phyloP scores from a whole-genome alignment of 2,797 vertebrate species.

The Siniperca scherzeri region DNA sequence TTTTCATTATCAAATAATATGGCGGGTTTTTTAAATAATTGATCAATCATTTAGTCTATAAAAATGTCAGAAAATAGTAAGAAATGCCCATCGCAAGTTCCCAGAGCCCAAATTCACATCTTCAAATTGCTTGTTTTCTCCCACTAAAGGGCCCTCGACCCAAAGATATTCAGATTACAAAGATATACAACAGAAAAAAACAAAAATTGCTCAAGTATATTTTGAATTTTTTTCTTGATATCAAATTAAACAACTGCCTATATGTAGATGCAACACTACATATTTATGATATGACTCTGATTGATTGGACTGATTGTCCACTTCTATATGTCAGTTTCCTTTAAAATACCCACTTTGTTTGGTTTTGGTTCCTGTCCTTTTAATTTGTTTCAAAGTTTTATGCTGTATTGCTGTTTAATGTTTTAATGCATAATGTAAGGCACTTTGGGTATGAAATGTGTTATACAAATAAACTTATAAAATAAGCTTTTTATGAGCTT shows the following conservation, averaged over 20 bases:
- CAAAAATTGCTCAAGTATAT: not conserved
- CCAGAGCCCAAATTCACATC: no score
- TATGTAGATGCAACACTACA: not conserved
- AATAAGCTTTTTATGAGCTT: not conserved
- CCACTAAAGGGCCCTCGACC: not conserved
- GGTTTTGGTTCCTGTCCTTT: not conserved
- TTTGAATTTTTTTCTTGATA: not conserved
- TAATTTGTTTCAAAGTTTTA: not conserved
- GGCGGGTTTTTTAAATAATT: not conserved
- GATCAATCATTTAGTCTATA: not conserved
- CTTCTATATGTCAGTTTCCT: not conserved
- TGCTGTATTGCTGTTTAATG: not conserved
- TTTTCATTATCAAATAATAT: not conserved
- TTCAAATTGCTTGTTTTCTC: not conserved
- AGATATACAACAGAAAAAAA: not conserved
- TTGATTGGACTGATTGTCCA: not conserved
- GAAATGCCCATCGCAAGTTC: not conserved
- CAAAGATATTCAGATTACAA: not conserved
- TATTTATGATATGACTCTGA: not conserved
- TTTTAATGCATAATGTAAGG: not conserved
- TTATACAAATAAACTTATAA: not conserved
- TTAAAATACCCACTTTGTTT: not conserved
- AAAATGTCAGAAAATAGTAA: not conserved
- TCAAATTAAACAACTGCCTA: not conserved
- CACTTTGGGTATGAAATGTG: not conserved